Base-by-base conservation (phyloP, 37 sponge, comb jelly and placozoan species). In the Theonella swinhoei region DNA sequence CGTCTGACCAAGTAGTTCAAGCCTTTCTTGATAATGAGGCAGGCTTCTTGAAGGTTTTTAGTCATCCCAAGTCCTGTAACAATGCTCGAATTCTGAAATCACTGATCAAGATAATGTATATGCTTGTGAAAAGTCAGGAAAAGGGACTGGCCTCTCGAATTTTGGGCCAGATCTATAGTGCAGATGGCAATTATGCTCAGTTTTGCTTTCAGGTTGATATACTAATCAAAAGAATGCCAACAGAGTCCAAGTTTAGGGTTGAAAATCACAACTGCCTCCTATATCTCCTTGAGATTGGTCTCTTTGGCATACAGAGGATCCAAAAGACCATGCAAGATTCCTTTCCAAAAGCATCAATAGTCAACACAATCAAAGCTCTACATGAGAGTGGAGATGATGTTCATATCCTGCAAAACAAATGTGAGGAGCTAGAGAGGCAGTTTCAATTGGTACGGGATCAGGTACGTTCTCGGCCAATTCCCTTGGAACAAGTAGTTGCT, bases 171-270 rank as follows among this genome's bases (percentile, higher is more conserved):
- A 80, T 80, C 20, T 75, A 73, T 7, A 35, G 69, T 24, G 38
- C 29, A 1, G 31, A 47, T 36, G 47, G 64, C 70, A 70, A 72
- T 22, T 75, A 42, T 75, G 80, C 75, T 31, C 30, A 11, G 34
- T 87, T 87, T 40, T 17, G 31, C 22, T 31, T 66, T 1, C 74
- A 80, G 4, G 28, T 87, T 14, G 68, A 72, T 11, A 1, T 20
- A 0, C 9, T 87, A 26, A 72, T 87, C 54, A 80, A 75, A 26
- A 75, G 64, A 5, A 87, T 87, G 87, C 54, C 87, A 1, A 20
- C 1, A 31, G 87, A 87, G 62, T 38, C 42, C 26, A 59, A 72
- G 7, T 0, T 1, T 42, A 70, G 39, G 42, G 28, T 9, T 32
- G 79, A 86, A 62, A 86, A 86, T 70, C 32, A 29, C 39, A 39